Base-by-base conservation (phyloP, 2,113 vertebrate species). In the Gavia stellata region DNA sequence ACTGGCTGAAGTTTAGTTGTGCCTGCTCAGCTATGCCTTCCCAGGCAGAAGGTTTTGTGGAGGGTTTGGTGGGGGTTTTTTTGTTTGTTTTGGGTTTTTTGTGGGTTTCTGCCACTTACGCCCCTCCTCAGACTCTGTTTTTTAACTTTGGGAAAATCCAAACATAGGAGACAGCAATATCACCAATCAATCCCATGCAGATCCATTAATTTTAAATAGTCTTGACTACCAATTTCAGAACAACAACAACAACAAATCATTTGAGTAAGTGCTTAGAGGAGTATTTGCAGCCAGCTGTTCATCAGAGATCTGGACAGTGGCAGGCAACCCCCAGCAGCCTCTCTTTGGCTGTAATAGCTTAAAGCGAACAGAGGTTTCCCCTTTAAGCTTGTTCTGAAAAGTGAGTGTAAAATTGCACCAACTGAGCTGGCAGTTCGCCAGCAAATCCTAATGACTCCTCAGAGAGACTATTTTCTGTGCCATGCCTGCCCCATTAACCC, bases 401-500 rank as follows among this genome's bases (percentile, higher is more conserved):
- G 47, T 36, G 66, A 94, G 81, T 72, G 71, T 79, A 96, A 93
- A 97, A 95, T 61, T 59, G 87, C 73, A 96, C 87, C 84, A 86
- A 87, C 42, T 9, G 92, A 75, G 79, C 89, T 91, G 92, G 92
- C 85, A 81, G n/a, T 24, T 31, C 67, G 94, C 94, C 94, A 94
- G 88, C 85, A 81, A 75, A 85, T 83, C 81, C 81, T 97, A 91
- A 94, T 81, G 83, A 88, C 77, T 95, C 81, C 91, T 73, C 91
- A 83, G 87, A 78, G 88, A 94, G 83, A 81, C 61, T 67, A 3
- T 87, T 74, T 66, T 45, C 92, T n/a, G 84, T 92, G 93, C 96
- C 94, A 92, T 90, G 85, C 81, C 88, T 94, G 90, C 36, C 95
- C 96, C 82, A 42, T 96, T 97, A 96, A 96, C 94, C 94, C 96